phyloP scores from a whole-genome alignment of 2,888 invertebrate genomes.

The Epicampocera succincta region DNA sequence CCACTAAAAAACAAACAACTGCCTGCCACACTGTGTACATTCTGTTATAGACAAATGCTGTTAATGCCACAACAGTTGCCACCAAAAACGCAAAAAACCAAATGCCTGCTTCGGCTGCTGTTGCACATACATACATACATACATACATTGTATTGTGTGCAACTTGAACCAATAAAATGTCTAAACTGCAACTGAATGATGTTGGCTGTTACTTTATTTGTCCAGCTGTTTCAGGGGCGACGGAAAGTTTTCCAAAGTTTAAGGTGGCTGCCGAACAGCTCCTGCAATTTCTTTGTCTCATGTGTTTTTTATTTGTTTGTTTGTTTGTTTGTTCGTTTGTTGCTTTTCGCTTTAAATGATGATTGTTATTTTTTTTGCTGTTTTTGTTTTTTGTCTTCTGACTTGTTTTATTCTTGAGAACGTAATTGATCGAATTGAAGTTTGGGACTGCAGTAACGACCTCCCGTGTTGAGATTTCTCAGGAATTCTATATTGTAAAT shows the following conservation, averaged over 20 bases:
- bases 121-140: no score
- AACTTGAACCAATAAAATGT: conserved; percentile 30
- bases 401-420: conserved; percentile 60
- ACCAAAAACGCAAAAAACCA: not conserved
- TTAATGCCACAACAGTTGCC: conserved; percentile 47
- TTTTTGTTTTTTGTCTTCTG: not conserved
- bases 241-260: conserved; percentile 4
- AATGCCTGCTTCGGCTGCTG: conserved; percentile 12
- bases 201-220: conserved; percentile 2
- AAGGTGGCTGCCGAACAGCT: conserved; percentile 51
- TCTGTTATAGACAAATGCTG: conserved; percentile 42
- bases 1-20: conserved; percentile 60
- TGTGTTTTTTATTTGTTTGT: not conserved
- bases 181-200: conserved; percentile 3
- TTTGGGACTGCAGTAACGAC: conserved; percentile 63
- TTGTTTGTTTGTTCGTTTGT: not conserved
- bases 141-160: conserved; percentile 22
- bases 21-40: not conserved
- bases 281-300: conserved; percentile 33
- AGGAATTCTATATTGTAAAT: conserved; percentile 74
- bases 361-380: conserved; percentile 43
- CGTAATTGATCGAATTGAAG: conserved; percentile 64
- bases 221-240: conserved; percentile 22
- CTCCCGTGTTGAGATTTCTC: conserved; percentile 78
- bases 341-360: conserved; percentile 51